phyloP scores from a whole-genome alignment of 2,888 invertebrate genomes.

The Amiota communis region DNA sequence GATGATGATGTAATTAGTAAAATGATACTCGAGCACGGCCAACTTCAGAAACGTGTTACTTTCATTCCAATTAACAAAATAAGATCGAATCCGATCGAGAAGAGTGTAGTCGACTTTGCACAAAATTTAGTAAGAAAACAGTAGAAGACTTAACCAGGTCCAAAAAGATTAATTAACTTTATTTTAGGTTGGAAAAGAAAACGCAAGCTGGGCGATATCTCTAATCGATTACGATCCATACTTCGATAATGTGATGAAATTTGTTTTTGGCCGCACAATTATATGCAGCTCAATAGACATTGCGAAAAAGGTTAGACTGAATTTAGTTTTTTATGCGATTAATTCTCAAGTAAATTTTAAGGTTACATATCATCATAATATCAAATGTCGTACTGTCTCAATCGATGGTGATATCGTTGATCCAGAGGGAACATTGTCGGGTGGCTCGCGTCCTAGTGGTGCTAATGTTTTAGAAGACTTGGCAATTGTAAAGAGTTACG shows the following conservation, averaged over 20 bases:
- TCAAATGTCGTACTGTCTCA: conserved; percentile 85
- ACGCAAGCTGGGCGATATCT: conserved; percentile 86
- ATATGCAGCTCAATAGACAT: conserved; percentile 86
- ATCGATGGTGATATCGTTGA: conserved; percentile 93
- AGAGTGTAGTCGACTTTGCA: too few relatives aligned
- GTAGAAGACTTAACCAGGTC: neutral
- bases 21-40: too few relatives aligned
- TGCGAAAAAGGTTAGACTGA: conserved; percentile 77
- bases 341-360: conserved; percentile 48
- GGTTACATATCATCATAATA: conserved; percentile 83
- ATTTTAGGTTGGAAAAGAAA: conserved; percentile 82
- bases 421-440: conserved; percentile 91
- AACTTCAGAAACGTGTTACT: too few relatives aligned
- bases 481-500: conserved; percentile 75
- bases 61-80: conserved; percentile 95
- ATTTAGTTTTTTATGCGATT: conserved; percentile 6
- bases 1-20: too few relatives aligned
- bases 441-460: conserved; percentile 82
- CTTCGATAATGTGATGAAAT: conserved; percentile 85
- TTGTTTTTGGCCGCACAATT: conserved; percentile 89
- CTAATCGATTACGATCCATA: conserved; percentile 81
- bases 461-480: conserved; percentile 77
- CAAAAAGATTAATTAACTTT: neutral
- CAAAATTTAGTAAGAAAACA: neutral
- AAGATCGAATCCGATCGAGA: conserved; percentile 74